These are phyloP conservation scores for Drosophila mayaguana DNA, from an alignment of 2,888 invertebrate genomes.

Conservation along the genomic window DNA sequence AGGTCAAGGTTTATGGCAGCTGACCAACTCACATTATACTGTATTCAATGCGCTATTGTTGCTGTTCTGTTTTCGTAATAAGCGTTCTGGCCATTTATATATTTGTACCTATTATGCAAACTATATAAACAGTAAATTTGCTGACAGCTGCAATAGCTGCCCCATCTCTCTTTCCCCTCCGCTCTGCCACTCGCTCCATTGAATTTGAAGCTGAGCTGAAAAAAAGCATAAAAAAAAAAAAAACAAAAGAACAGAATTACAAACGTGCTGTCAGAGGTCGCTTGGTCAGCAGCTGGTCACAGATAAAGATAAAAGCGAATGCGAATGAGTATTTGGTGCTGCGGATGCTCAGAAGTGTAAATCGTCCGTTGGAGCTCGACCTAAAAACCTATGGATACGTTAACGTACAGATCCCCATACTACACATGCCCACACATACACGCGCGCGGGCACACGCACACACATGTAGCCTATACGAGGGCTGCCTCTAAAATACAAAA, in stretches of 20 bases:
- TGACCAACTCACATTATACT: neutral
- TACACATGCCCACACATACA: neutral
- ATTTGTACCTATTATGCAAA: neutral
- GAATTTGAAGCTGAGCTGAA: slow-evolving; percentile 1
- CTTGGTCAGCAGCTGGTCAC: slow-evolving; percentile 6
- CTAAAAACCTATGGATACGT: slow-evolving; percentile 18
- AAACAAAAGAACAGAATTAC: neutral
- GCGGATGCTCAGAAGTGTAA: slow-evolving; percentile 20
- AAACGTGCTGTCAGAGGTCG: slow-evolving; percentile 24
- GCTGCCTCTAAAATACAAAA: neutral
- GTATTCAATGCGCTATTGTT: slow-evolving; percentile 1
- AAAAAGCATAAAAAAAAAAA: neutral
- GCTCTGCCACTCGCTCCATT: neutral
- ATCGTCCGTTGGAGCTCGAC: slow-evolving; percentile 14
- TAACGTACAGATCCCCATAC: neutral
- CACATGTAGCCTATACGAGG: slow-evolving; percentile 1
- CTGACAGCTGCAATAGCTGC: slow-evolving; percentile 26
- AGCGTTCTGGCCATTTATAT: neutral
- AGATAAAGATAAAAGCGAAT: slow-evolving; percentile 27
- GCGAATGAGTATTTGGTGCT: slow-evolving; percentile 7
- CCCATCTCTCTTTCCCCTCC: neutral
- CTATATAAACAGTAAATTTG: slow-evolving; percentile 1
- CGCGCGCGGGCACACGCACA: neutral
- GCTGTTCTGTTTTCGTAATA: neutral
- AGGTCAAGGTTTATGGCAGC: neutral